Base-by-base conservation (phyloP, 2,888 invertebrate genomes). In the Nasonia oneida region DNA sequence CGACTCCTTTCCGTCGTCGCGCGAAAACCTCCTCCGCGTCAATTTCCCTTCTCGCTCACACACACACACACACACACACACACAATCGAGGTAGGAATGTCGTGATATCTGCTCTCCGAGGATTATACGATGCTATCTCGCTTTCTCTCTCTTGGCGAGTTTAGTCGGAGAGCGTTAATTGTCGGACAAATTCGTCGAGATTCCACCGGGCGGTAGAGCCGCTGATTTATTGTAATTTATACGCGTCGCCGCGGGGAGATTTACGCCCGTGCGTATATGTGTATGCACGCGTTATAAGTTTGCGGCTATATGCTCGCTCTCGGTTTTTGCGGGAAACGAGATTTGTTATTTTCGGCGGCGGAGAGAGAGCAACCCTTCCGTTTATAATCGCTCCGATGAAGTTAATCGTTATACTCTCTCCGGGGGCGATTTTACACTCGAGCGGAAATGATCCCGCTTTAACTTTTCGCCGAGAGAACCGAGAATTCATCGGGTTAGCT, bases 151-250 rank as follows among this genome's bases (percentile, higher is more conserved):
- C n/a, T 33, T 14, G 67, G 57, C 12, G 33, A 81, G 71, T 61
- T 81, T 74, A 37, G 37, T 23, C 29, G 37, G 53, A 33, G 29
- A 39, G 67, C 70, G 81, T 61, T 84, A 84, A 84, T 84, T 84
- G 84, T 81, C 75, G 84, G 81, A 81, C 84, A 81, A 84, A 84
- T 81, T 84, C 76, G 84, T 81, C 61, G 76, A 84, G 84, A 84
- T 84, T 84, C 61, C 71, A 42, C 42, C 39, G 42, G 75, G 53
- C 42, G 57, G 4, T 3, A 23, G 74, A 53, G 71, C 10, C 12
- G 8, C 12, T 81, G 84, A 84, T 84, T 84, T 84, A 84, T 84
- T 84, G 84, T 84, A 84, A 84, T 84, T 84, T 84, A 84, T 84
- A 84, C 79, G 84, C 77, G 79, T 67, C 71, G 75, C 64, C 64